Base-by-base conservation (phyloP, 2,113 vertebrate genomes). In the Neodontobutis hainanensis region DNA sequence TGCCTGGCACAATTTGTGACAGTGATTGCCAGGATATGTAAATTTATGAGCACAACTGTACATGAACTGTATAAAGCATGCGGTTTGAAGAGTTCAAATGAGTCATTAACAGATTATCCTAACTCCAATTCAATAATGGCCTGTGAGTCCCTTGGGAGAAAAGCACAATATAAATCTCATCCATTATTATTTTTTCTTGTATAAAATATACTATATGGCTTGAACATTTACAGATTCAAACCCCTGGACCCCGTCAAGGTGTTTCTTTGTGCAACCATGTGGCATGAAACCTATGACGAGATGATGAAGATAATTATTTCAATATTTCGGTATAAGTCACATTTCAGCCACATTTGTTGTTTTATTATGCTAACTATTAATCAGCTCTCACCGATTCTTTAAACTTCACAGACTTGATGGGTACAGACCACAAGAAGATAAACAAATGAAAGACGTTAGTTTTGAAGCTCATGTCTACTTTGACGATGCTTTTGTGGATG, bases 261-360 rank as follows among this genome's bases (percentile, higher is more conserved):
- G 11, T 92, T 89, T 61, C 65, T 92, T 5, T 93, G 92, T 67
- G 90, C 91, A 0, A 93, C 92, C 12, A 93, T 93, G 92, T 93
- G 92, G 92, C 92, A 93, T 16, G 92, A 92, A 69, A 92, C 76
- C 19, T 73, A 78, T 9, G 81, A 84, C 3, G 92, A 93, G 80
- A 92, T 93, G 87, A 82, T 86, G 68, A 92, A 89, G 49, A 92
- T 92, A 3, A 77, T 93, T 0, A 90, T 90, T 5, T 93, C 92
- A 40, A 85, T 92, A 45, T 92, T 93, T 68, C 87, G 92, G 92
- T 92, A 77, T 7, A 49, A 12, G n/a, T 1, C 61, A 0, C 8
- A 2, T 35, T 36, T 15, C 40, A 36, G 59, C 11, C 19, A 27
- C 19, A 27, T 47, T 46, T 4, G 6, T 62, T 16, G 57, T 27